Evolutionary conservation across 1,140 invertebrate species (phyloP).

Genomic region (Drosophila kanapiae): DNA sequence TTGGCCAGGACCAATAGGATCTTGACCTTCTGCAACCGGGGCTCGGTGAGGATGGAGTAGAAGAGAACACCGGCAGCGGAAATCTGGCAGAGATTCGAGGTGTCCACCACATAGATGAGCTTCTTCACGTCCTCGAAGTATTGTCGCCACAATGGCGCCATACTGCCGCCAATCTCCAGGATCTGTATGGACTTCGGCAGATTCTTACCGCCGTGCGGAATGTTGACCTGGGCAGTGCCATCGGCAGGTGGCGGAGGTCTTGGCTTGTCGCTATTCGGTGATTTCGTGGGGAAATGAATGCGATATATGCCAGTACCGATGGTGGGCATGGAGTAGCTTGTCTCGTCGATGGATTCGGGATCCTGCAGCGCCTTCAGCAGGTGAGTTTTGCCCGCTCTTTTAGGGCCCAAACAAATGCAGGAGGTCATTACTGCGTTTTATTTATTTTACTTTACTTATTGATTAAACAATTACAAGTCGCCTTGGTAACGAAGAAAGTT

Average conservation of each 20-base stretch:
- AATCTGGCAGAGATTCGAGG: slow-evolving; percentile 92
- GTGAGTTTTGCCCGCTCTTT: slow-evolving; percentile 92
- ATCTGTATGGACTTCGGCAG: slow-evolving; percentile 85
- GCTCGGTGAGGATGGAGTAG: slow-evolving; percentile 90
- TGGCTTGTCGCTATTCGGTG: slow-evolving; percentile 72
- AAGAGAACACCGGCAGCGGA: slow-evolving; percentile 91
- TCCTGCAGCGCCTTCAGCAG: slow-evolving; percentile 90
- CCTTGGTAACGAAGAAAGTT: slow-evolving; percentile 37
- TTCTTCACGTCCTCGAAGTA: slow-evolving; percentile 89
- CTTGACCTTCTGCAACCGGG: slow-evolving; percentile 88
- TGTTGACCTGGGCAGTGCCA: slow-evolving; percentile 1
- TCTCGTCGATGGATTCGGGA: slow-evolving; percentile 89
- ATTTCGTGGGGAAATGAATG: slow-evolving; percentile 87
- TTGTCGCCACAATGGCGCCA: slow-evolving; percentile 91
- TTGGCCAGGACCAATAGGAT: slow-evolving; percentile 92
- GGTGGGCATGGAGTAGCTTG: slow-evolving; percentile 91
- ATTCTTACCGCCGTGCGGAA: slow-evolving; percentile 42
- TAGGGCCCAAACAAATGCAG: slow-evolving; percentile 91
- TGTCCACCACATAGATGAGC: slow-evolving; percentile 92
- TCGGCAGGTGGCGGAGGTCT: slow-evolving; percentile 56
- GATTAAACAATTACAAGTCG: slow-evolving; percentile 49
- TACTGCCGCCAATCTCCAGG: slow-evolving; percentile 91
- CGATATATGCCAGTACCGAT: slow-evolving; percentile 91
- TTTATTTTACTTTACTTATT: slow-evolving; percentile 14
- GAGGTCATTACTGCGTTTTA: slow-evolving; percentile 66